These are phyloP conservation scores for Eudasyphora cyanicolor DNA, from an alignment of 2,888 invertebrate genomes.

Conservation along the genomic window DNA sequence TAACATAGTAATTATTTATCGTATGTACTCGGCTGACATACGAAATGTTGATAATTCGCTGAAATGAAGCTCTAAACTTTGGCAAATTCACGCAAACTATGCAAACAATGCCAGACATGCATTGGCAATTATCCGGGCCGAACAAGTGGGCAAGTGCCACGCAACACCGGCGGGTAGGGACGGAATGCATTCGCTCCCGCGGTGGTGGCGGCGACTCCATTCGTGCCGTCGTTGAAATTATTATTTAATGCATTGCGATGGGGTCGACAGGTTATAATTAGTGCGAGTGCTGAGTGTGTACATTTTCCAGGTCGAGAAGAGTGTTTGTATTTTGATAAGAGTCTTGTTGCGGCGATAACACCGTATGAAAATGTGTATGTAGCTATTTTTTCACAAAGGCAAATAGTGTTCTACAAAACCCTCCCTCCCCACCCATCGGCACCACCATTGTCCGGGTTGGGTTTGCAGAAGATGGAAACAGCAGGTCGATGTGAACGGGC, in stretches of 20 bases:
- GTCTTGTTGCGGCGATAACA: not conserved
- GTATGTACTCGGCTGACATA: conserved; percentile 23
- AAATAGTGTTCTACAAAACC: not conserved
- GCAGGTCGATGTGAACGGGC: not conserved
- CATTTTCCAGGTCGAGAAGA: conserved; percentile 1
- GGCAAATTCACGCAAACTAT: conserved; percentile 77
- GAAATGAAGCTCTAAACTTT: conserved; percentile 78
- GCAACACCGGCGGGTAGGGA: not conserved
- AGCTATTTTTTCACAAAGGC: not conserved
- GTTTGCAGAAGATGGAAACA: not conserved
- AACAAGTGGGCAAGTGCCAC: not conserved
- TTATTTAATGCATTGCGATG: conserved; percentile 62
- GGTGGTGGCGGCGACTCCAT: conserved; percentile 28
- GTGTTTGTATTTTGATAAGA: conserved; percentile 55
- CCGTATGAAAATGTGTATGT: not conserved
- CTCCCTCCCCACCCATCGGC: not conserved
- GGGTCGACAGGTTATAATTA: conserved; percentile 63
- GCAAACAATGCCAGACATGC: conserved; percentile 61
- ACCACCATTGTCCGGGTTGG: not conserved
- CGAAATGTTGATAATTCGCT: conserved; percentile 68
- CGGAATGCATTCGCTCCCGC: not conserved
- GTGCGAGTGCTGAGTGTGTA: no score
- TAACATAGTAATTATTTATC: conserved; percentile 55
- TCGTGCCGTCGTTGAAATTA: conserved; percentile 45
- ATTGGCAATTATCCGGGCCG: conserved; percentile 57